Conservation (phyloP, 1,140 invertebrate species). For the Geopemphigus sp. region DNA sequence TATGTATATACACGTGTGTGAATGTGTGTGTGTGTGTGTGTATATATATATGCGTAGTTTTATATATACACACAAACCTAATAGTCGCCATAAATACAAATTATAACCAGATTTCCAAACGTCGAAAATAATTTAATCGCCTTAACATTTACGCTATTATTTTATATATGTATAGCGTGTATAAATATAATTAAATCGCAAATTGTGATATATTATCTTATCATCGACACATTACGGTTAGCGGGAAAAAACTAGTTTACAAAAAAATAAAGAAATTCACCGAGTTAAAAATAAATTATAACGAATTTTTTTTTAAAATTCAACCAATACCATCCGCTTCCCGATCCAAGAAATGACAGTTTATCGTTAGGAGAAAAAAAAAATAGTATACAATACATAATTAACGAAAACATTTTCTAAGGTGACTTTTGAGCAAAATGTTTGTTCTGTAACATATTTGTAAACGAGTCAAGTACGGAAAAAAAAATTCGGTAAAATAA, state of each 20-base stretch:
- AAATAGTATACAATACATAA: constrained; percentile 8
- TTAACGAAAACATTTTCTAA: constrained; percentile 18
- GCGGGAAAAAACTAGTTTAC: constrained; percentile 33
- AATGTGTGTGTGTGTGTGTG: background rate
- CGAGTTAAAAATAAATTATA: constrained; percentile 43
- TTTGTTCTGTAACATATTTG: constrained; percentile 31
- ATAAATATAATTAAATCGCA: constrained; percentile 34
- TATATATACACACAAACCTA: constrained; percentile 38
- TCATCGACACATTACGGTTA: constrained; percentile 39
- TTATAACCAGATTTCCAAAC: constrained; percentile 38
- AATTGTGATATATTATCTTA: constrained; percentile 24
- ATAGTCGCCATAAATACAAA: constrained; percentile 41
- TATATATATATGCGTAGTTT: too few species aligned
- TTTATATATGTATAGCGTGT: constrained; percentile 15
- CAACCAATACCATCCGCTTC: constrained; percentile 45
- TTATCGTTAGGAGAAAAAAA: constrained; percentile 3
- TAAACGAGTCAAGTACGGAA: constrained; percentile 31
- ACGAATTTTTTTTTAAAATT: constrained; percentile 23
- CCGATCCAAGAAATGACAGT: constrained; percentile 33
- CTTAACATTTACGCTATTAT: constrained; percentile 17
- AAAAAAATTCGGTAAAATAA: constrained; percentile 12
- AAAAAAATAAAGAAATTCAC: constrained; percentile 43
- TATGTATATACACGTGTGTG: background rate
- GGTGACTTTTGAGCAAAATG: constrained; percentile 41
- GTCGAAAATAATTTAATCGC: constrained; percentile 5